phyloP scores from a whole-genome alignment of 23 tunicate genomes.

The Halocynthia roretzi region DNA sequence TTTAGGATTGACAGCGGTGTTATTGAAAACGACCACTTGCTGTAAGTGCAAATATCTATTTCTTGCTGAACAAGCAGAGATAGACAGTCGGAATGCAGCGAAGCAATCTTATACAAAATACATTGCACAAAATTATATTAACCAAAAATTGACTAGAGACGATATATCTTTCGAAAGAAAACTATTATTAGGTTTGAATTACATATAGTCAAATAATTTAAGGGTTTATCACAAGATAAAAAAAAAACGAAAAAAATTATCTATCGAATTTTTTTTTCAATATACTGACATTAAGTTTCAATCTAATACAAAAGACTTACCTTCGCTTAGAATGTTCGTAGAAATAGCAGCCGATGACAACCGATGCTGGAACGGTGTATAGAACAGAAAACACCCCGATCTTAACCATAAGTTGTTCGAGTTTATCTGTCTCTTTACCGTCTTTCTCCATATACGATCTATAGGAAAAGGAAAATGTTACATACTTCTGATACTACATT shows the following conservation, averaged over 20 bases:
- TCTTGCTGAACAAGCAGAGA: no score
- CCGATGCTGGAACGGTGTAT: constrained; percentile 73
- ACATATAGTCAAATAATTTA: no score
- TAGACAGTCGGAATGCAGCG: no score
- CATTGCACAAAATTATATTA: neutral
- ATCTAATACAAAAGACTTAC: constrained; percentile 2
- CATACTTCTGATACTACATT: constrained; percentile 2
- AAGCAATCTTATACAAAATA: no score
- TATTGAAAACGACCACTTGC: no score
- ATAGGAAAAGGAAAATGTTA: neutral
- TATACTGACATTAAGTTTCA: no score
- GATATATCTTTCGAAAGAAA: neutral
- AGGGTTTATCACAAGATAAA: no score
- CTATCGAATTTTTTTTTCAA: no score
- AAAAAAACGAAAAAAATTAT: no score
- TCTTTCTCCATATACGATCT: constrained; percentile 79
- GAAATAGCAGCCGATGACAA: constrained; percentile 77
- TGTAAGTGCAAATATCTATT: no score
- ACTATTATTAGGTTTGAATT: neutral
- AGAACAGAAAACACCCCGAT: constrained; percentile 80
- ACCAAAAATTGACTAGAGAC: neutral
- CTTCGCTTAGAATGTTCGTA: constrained; percentile 52
- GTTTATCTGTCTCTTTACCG: constrained; percentile 73
- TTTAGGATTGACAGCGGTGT: no score
- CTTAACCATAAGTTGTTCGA: constrained; percentile 79